Evolutionary conservation across 2,113 vertebrate species (phyloP).

Genomic region (Motacilla tschutschensis): DNA sequence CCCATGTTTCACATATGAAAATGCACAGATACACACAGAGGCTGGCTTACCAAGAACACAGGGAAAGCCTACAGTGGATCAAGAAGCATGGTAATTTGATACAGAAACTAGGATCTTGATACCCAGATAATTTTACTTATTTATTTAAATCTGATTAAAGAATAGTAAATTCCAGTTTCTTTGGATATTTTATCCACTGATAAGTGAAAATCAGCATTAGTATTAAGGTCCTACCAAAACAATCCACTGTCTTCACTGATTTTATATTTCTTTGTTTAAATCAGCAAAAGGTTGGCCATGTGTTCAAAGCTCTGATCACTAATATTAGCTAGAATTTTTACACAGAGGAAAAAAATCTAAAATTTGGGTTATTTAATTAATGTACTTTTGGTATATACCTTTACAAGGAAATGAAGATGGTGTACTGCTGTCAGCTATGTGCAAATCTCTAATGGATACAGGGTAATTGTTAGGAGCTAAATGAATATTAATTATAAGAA

Average conservation of each 20-base stretch:
- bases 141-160: background rate
- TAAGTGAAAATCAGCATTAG: background rate
- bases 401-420: background rate
- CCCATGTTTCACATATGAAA: background rate
- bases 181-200: background rate
- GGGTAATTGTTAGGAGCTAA: background rate
- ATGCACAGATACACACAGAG: background rate
- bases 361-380: background rate
- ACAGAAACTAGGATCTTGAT: background rate
- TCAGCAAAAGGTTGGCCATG: background rate
- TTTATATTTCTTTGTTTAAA: background rate
- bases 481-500: constrained; percentile 15
- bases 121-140: background rate
- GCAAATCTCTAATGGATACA: background rate
- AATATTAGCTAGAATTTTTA: background rate
- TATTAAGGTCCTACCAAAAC: background rate
- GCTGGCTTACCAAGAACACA: background rate
- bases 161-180: background rate
- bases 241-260: background rate
- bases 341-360: background rate
- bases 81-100: background rate
- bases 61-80: background rate
- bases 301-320: background rate
- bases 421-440: background rate
- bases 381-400: background rate